These are phyloP conservation scores for Herminia tarsipennalis DNA, from an alignment of 2,888 invertebrate species.

Conservation along the genomic window DNA sequence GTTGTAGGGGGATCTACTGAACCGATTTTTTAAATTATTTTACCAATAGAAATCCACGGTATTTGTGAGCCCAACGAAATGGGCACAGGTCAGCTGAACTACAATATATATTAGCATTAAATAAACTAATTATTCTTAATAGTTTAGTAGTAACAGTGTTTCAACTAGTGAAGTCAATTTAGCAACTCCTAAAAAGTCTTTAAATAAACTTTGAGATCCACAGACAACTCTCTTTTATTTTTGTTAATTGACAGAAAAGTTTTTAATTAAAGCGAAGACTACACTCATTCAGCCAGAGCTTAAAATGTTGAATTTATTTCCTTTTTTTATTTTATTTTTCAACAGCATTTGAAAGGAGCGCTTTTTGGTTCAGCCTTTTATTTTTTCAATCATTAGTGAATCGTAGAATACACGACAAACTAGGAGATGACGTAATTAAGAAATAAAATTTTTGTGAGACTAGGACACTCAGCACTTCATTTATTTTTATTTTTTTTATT, in stretches of 20 bases:
- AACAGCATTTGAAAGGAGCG: not conserved
- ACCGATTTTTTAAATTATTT: not conserved
- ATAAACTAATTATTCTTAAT: too few species aligned
- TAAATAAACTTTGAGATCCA: constrained; percentile 36
- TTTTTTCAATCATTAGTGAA: not conserved
- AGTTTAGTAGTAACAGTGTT: too few species aligned
- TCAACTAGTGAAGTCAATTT: not conserved
- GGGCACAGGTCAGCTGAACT: too few species aligned
- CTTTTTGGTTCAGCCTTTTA: not conserved
- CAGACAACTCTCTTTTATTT: constrained; percentile 26
- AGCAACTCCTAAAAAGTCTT: not conserved
- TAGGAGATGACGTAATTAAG: too few species aligned
- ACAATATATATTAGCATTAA: too few species aligned
- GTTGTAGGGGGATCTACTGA: not conserved
- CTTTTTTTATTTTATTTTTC: constrained; percentile 2
- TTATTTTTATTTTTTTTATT: too few species aligned
- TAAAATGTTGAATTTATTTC: constrained; percentile 4
- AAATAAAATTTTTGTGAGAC: too few species aligned
- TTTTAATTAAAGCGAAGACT: constrained; percentile 51
- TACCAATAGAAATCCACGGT: too few species aligned
- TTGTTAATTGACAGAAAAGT: constrained; percentile 46
- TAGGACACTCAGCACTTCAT: too few species aligned
- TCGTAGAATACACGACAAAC: too few species aligned
- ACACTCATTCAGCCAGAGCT: constrained; percentile 30
- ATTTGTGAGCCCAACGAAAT: too few species aligned